phyloP scores from a whole-genome alignment of 2,113 vertebrate species.

The Calypte anna region DNA sequence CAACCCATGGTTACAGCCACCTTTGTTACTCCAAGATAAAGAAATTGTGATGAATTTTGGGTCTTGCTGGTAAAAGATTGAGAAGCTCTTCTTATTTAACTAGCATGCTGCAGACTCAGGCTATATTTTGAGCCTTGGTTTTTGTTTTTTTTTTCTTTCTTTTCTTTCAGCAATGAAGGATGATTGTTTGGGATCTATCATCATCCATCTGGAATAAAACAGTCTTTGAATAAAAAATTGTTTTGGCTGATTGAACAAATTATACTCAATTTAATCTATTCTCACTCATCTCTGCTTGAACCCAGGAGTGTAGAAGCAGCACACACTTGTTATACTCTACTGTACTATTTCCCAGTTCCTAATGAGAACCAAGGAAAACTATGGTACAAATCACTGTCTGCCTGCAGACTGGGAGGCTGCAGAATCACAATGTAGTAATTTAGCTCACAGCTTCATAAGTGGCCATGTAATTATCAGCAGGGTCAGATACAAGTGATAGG shows the following conservation, averaged over 20 bases:
- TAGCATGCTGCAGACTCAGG: neutral
- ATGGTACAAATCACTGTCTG: neutral
- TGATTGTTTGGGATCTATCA: neutral
- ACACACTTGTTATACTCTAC: neutral
- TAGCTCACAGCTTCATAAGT: neutral
- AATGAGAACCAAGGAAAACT: neutral
- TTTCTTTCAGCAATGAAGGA: neutral
- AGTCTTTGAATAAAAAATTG: neutral
- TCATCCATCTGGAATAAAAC: neutral
- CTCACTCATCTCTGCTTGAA: neutral
- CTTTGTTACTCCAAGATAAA: neutral
- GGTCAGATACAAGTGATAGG: neutral
- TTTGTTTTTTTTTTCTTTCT: neutral
- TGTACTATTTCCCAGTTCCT: neutral
- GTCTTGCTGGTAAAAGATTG: neutral
- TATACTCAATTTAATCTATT: neutral
- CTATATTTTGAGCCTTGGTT: neutral
- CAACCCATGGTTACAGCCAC: neutral
- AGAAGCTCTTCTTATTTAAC: neutral
- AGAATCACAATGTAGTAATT: neutral
- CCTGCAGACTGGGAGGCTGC: neutral
- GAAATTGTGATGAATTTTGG: neutral
- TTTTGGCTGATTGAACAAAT: neutral
- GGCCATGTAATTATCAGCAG: neutral
- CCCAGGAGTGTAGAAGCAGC: neutral